Conservation (phyloP, 2,113 vertebrate genomes). For the Nerophis ophidion region DNA sequence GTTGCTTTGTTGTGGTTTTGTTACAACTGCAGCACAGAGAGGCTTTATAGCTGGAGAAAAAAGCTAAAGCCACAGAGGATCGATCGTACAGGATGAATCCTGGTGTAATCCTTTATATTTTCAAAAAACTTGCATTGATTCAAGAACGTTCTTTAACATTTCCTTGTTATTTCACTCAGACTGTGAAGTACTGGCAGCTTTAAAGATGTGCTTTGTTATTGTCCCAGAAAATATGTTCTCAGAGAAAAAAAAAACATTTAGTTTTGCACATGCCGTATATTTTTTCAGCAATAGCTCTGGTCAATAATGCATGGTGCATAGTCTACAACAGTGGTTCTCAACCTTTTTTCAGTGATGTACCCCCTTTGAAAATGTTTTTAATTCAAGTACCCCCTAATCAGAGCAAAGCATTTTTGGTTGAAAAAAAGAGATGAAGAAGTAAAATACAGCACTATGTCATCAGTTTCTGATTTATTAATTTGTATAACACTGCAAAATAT, state of each 20-base stretch:
- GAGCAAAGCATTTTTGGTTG: too few relatives aligned
- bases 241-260: slow-evolving; percentile 5
- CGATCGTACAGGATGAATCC: slow-evolving; percentile 42
- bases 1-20: slow-evolving; percentile 42
- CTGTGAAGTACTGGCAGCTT: slow-evolving; percentile 20
- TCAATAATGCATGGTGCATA: too few relatives aligned
- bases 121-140: slow-evolving; percentile 52
- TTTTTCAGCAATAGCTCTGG: too few relatives aligned
- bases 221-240: slow-evolving; percentile 21
- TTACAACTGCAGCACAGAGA: slow-evolving; percentile 38
- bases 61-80: slow-evolving; percentile 48
- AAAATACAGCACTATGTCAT: too few relatives aligned
- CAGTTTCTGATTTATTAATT: too few relatives aligned
- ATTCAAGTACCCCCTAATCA: too few relatives aligned
- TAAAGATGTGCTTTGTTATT: slow-evolving; percentile 7
- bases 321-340: too few relatives aligned
- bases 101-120: slow-evolving; percentile 45
- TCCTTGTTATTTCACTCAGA: slow-evolving; percentile 28
- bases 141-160: slow-evolving; percentile 29
- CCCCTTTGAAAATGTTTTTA: too few relatives aligned
- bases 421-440: too few relatives aligned
- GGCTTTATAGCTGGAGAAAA: slow-evolving; percentile 39
- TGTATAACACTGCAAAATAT: too few relatives aligned
- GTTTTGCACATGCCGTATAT: slow-evolving; percentile 1
- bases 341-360: too few relatives aligned